A percentile compares a stretch with the other conserved stretches of the same genome.
phyloP scores from a whole-genome alignment of 2,888 invertebrate genomes.

The Thereva unica region DNA sequence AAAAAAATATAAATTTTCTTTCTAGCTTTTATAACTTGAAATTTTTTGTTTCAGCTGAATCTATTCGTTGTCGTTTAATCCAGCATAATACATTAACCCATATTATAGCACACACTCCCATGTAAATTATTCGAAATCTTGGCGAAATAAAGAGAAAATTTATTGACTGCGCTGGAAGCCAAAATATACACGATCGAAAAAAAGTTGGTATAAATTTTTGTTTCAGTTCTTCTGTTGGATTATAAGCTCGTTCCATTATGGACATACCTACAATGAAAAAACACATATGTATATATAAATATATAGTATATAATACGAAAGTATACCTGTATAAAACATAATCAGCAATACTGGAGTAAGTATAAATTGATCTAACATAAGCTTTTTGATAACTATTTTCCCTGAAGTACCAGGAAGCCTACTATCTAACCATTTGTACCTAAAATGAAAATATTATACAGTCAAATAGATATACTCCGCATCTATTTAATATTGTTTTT shows the following conservation, averaged over 20 bases:
- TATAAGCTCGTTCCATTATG: slow-evolving; percentile 70
- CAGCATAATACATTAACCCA: slow-evolving; percentile 87
- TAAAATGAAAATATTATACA: slow-evolving; percentile 50
- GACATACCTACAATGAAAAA: slow-evolving; percentile 68
- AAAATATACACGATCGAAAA: slow-evolving; percentile 77
- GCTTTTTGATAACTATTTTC: slow-evolving; percentile 68
- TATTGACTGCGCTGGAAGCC: slow-evolving; percentile 79
- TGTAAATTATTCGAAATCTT: slow-evolving; percentile 74
- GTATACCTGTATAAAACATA: slow-evolving; percentile 70
- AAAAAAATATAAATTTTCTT: too few relatives aligned
- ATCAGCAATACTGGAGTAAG: slow-evolving; percentile 74
- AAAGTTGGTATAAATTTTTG: slow-evolving; percentile 74
- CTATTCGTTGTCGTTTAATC: slow-evolving; percentile 66
- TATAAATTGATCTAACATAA: slow-evolving; percentile 75
- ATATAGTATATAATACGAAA: slow-evolving; percentile 8
- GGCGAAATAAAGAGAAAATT: slow-evolving; percentile 78
- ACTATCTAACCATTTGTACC: slow-evolving; percentile 80
- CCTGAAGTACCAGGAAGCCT: slow-evolving; percentile 68
- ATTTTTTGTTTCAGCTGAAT: neutral
- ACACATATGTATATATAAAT: neutral
- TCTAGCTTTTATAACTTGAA: too few relatives aligned
- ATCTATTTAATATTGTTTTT: too few relatives aligned
- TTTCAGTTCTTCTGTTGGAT: slow-evolving; percentile 71
- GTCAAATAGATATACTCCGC: neutral
- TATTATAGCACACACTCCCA: slow-evolving; percentile 75